These are phyloP conservation scores for Cinara cedri DNA, from an alignment of 2,888 invertebrate species.

Conservation along the genomic window DNA sequence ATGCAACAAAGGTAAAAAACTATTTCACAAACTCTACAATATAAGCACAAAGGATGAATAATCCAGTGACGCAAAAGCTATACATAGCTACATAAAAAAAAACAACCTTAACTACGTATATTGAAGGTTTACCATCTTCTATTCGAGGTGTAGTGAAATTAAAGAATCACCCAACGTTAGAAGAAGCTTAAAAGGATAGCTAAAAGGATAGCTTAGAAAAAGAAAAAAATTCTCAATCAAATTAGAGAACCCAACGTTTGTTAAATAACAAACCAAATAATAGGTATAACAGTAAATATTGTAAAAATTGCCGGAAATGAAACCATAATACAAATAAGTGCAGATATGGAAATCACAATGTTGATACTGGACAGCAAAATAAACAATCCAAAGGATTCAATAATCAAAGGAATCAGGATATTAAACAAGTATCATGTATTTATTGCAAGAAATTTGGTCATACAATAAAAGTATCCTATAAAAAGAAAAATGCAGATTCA, in stretches of 20 bases:
- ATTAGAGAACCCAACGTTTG: background rate
- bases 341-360: too few relatives aligned
- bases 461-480: background rate
- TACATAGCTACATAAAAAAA: background rate
- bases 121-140: too few relatives aligned
- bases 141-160: too few relatives aligned
- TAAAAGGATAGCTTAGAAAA: too few relatives aligned
- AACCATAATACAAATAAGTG: slow-evolving; percentile 19
- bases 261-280: background rate
- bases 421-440: too few relatives aligned
- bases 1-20: background rate
- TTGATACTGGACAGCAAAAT: too few relatives aligned
- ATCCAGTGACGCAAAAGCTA: too few relatives aligned
- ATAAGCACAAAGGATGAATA: background rate
- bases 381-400: background rate
- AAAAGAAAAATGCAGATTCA: slow-evolving; percentile 2
- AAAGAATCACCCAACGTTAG: too few relatives aligned
- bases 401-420: background rate
- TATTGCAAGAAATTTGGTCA: background rate
- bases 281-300: background rate
- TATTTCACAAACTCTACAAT: slow-evolving; percentile 1
- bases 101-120: background rate
- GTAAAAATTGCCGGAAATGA: background rate
- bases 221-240: too few relatives aligned
- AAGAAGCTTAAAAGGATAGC: too few relatives aligned